Percentiles rank a stretch among this genome's conserved stretches.
Conservation (phyloP, 2,113 vertebrate species). For the Toxotes chatareus region DNA sequence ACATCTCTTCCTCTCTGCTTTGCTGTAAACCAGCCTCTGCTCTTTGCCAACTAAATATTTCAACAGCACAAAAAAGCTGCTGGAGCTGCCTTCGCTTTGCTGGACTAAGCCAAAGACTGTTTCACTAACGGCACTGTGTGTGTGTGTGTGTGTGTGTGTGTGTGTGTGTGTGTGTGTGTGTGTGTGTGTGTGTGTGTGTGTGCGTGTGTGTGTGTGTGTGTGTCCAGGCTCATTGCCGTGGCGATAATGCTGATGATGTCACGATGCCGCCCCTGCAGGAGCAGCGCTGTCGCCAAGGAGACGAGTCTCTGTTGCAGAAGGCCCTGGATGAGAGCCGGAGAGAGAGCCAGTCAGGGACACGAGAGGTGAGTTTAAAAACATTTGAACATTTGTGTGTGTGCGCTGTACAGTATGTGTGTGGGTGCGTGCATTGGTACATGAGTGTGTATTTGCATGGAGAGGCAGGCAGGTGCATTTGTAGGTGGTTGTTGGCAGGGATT, state of each 20-base stretch:
- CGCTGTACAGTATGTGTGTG: conserved; percentile 50
- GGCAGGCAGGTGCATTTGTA: conserved; percentile 45
- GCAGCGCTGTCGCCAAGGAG: conserved; percentile 87
- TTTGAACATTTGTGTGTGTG: conserved; percentile 23
- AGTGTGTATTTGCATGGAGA: conserved; percentile 42
- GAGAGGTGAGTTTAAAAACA: conserved; percentile 83
- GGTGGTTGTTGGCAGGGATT: conserved; percentile 58
- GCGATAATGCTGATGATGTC: conserved; percentile 57
- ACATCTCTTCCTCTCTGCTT: conserved; percentile 13
- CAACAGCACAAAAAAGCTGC: conserved; percentile 33
- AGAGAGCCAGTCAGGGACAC: conserved; percentile 78
- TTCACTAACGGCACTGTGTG: conserved; percentile 5
- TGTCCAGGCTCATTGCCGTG: conserved; percentile 1
- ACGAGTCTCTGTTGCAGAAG: conserved; percentile 86
- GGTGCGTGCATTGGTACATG: conserved; percentile 22
- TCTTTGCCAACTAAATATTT: conserved; percentile 36
- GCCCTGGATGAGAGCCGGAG: conserved; percentile 80
- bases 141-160: neutral
- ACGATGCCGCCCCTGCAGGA: conserved; percentile 84
- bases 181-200: neutral
- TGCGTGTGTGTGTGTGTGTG: neutral
- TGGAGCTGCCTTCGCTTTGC: neutral
- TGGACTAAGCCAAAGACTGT: neutral
- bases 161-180: neutral
- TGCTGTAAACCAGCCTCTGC: neutral